A percentile compares a stretch with the other conserved stretches of the same genome.
phyloP scores from a whole-genome alignment of 2,113 vertebrate species.

The Xiphophorus couchianus region DNA sequence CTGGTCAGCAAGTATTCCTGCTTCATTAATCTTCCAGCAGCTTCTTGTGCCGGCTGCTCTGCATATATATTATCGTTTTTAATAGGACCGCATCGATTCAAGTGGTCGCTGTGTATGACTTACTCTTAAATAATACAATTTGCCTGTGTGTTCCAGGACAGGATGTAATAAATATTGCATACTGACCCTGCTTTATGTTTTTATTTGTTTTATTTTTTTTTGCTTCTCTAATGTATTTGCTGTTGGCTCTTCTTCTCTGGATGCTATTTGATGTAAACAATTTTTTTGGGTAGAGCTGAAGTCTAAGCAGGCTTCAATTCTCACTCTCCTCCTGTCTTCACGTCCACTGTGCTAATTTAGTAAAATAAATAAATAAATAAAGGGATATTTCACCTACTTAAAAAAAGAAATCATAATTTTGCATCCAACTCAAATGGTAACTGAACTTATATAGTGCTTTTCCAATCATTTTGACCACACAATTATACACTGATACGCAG shows the following conservation, averaged over 20 bases:
- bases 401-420: not conserved
- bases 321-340: constrained; percentile 35
- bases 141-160: constrained; percentile 34
- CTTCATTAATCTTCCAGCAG: not conserved
- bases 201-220: not conserved
- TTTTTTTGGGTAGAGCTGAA: constrained; percentile 7
- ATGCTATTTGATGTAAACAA: constrained; percentile 38
- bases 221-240: constrained; percentile 1
- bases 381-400: constrained; percentile 53
- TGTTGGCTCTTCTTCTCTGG: constrained; percentile 19
- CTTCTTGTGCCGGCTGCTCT: not conserved
- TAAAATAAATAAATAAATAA: constrained; percentile 34
- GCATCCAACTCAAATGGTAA: not conserved
- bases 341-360: constrained; percentile 36
- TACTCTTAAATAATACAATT: constrained; percentile 37
- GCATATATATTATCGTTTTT: constrained; percentile 4
- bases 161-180: constrained; percentile 42
- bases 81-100: constrained; percentile 10
- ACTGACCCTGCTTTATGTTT: constrained; percentile 6
- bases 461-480: too few species aligned
- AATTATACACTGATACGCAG: too few species aligned
- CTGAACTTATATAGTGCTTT: too few species aligned
- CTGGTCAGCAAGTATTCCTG: not conserved
- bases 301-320: constrained; percentile 27
- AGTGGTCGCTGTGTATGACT: constrained; percentile 1